Evolutionary conservation across 2,797 vertebrate genomes (phyloP), one percentile per base, ranked within the genome.

Genomic region (Gallinago stenura): DNA sequence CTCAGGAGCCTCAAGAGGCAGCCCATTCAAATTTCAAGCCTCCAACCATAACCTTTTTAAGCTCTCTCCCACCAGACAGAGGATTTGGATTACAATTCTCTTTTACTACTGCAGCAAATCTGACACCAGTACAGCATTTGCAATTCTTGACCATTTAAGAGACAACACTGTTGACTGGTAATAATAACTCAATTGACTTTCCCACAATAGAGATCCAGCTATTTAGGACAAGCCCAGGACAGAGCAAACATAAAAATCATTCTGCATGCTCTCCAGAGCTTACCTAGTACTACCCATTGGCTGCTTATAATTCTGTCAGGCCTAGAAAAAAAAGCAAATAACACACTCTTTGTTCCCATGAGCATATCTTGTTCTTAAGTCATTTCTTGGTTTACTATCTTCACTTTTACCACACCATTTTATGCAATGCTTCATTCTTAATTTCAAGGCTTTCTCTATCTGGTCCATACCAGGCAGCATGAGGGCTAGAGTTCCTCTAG

Each of bases 41-140:
- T 83, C 61, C 65, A 94, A 19, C 41, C 85, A 76, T 33, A 78
- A 35, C 41, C 90, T 69, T 69, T 65, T 18, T 28, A 37, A 46
- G 7, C 35, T 68, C 30, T 37, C 30, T 56, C 89, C 51, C 85
- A 89, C 22, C 53, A 85, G 79, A 77, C 48, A 41, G 43, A 21
- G 16, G 28, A 57, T 83, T 73, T 58, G 43, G 82, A 66, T 56
- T 50, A 30, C 48, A 80, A 53, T 19, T 77, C 71, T 30, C 53
- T 92, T 91, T 12, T 51, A 66, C 51, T 25, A 2, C 41, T n/a
- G 24, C 62, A 65, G 66, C 80, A 90, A 93, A 61, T 7, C 65
- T 61, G 72, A 81, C 33, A 14, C 28, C 37, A n/a, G 19, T 16
- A 69, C 58, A 82, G 75, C 78, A 19, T 16, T 41, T 43, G 68